Evolutionary conservation across 2,888 invertebrate genomes (phyloP).

Genomic region (Idaea dimidiata): DNA sequence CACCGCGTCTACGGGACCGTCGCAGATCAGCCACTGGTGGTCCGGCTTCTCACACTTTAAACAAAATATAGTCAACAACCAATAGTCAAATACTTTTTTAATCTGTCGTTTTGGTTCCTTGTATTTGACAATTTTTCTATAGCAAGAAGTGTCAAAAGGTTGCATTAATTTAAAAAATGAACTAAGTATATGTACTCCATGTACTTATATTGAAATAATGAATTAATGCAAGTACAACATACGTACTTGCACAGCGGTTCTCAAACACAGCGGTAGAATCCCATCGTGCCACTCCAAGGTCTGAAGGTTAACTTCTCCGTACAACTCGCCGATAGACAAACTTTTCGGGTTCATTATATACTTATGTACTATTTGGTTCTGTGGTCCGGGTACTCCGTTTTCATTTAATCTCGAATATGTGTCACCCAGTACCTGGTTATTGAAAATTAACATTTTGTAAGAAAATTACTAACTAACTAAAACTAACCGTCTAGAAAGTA

Average conservation of each 20-base stretch:
- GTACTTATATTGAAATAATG: too few species aligned
- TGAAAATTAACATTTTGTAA: background rate
- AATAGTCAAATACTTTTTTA: too few species aligned
- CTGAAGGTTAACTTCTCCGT: conserved; percentile 90
- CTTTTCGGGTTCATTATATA: conserved; percentile 94
- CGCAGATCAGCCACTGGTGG: conserved; percentile 95
- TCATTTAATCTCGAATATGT: conserved; percentile 85
- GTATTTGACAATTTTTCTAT: too few species aligned
- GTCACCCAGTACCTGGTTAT: conserved; percentile 83
- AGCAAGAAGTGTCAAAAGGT: too few species aligned
- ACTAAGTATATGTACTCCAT: too few species aligned
- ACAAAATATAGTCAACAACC: background rate
- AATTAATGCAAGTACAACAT: too few species aligned
- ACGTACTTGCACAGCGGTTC: conserved; percentile 70
- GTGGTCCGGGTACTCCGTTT: conserved; percentile 79
- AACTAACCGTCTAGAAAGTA: too few species aligned
- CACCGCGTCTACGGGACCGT: conserved; percentile 95
- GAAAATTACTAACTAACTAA: background rate
- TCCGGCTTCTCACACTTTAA: conserved; percentile 77
- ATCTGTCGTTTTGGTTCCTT: too few species aligned
- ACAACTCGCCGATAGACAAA: conserved; percentile 91
- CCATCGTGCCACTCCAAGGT: conserved; percentile 96
- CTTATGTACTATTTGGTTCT: conserved; percentile 87
- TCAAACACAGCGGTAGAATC: conserved; percentile 82
- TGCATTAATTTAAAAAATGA: too few species aligned